These are phyloP conservation scores for Hybognathus amarus DNA, from an alignment of 2,797 vertebrate genomes.

Conservation along the genomic window DNA sequence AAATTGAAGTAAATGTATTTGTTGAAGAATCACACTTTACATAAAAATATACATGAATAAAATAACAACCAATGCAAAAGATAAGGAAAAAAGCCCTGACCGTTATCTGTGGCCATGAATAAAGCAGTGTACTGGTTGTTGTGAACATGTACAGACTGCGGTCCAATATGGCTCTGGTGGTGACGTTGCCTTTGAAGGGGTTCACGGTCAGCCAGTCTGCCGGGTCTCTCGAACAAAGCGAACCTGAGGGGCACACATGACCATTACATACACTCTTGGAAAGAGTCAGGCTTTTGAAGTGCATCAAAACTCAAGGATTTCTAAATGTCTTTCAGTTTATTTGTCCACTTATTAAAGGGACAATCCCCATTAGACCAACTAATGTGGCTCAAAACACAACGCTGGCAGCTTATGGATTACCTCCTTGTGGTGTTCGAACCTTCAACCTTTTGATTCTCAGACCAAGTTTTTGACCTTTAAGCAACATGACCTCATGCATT, in stretches of 20 bases:
- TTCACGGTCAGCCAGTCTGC: slow-evolving; percentile 94
- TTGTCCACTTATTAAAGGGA: not conserved
- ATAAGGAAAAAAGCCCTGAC: slow-evolving; percentile 75
- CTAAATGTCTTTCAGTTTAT: not conserved
- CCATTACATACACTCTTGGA: not conserved
- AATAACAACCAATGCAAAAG: not conserved
- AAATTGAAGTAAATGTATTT: not conserved
- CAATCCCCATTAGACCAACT: not conserved
- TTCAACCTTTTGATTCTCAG: not conserved
- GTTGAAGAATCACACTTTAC: not conserved
- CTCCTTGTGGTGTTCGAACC: not conserved
- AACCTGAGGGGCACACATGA: slow-evolving; percentile 77
- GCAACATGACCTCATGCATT: slow-evolving; percentile 2
- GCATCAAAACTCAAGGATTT: not conserved
- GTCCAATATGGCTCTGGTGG: slow-evolving; percentile 88
- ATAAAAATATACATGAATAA: not conserved
- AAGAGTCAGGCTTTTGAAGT: not conserved
- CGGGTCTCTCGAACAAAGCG: slow-evolving; percentile 87
- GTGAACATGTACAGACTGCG: slow-evolving; percentile 88
- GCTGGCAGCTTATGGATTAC: slow-evolving; percentile 11
- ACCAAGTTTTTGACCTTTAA: not conserved
- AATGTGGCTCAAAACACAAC: not conserved
- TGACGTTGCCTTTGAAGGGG: slow-evolving; percentile 90
- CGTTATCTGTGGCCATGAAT: slow-evolving; percentile 93
- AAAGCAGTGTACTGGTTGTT: slow-evolving; percentile 90